Percentiles rank a stretch among this genome's conserved stretches.
These are phyloP conservation scores for Drepana falcataria DNA, from an alignment of 2,888 invertebrate species.

Conservation along the genomic window DNA sequence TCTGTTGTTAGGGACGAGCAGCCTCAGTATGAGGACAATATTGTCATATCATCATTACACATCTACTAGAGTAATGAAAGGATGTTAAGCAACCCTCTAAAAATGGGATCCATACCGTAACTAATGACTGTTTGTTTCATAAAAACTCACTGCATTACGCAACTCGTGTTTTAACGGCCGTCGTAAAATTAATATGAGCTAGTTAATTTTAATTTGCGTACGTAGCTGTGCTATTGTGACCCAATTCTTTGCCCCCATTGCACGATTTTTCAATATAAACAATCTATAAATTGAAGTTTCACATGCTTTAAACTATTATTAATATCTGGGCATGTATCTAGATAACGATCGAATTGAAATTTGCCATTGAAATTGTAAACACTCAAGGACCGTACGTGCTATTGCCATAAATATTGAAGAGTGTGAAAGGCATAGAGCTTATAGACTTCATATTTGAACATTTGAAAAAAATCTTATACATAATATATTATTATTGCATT, in stretches of 20 bases:
- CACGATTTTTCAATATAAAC: slow-evolving; percentile 23
- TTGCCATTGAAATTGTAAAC: no score
- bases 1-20: no score
- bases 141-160: slow-evolving; percentile 1
- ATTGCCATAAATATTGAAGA: no score
- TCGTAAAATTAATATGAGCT: slow-evolving; percentile 15
- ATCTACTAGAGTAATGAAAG: background rate
- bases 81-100: background rate
- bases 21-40: no score
- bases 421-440: no score
- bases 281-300: background rate
- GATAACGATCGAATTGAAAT: background rate
- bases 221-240: slow-evolving; percentile 22
- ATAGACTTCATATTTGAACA: no score
- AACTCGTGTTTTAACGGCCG: slow-evolving; percentile 4
- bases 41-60: no score
- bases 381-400: no score
- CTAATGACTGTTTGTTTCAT: slow-evolving; percentile 1
- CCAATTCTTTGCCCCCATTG: slow-evolving; percentile 17
- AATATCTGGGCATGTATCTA: background rate
- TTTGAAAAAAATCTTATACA: no score
- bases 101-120: slow-evolving; percentile 1
- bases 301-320: background rate
- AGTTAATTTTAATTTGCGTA: slow-evolving; percentile 19
- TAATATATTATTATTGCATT: no score